A percentile compares a stretch with the other conserved stretches of the same genome.
Evolutionary conservation across 2,113 vertebrate species (phyloP).

Genomic region (Sialia sialis): DNA sequence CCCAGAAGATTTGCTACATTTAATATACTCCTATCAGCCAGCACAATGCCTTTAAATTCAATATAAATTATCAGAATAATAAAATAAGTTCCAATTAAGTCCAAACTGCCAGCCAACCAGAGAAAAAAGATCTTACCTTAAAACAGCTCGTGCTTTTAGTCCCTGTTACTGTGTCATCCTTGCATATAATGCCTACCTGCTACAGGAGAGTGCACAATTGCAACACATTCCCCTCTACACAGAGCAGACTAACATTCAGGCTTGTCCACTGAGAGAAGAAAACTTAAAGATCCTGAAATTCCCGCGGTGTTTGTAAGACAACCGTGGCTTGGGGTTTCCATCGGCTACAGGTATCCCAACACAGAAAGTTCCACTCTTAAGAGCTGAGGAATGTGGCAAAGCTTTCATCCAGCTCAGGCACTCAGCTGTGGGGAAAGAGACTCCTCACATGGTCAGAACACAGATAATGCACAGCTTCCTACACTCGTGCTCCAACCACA

Average conservation of each 20-base stretch:
- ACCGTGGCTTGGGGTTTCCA: background rate
- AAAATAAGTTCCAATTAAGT: background rate
- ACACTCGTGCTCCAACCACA: fast-evolving
- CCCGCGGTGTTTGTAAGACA: background rate
- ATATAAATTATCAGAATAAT: background rate
- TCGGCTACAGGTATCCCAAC: background rate
- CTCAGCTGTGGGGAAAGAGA: background rate
- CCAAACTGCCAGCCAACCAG: background rate
- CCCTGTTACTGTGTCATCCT: background rate
- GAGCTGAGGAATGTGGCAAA: background rate
- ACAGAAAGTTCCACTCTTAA: background rate
- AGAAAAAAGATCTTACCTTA: background rate
- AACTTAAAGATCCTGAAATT: background rate
- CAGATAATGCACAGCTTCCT: background rate
- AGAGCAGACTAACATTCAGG: background rate
- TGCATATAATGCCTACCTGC: background rate
- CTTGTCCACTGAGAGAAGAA: background rate
- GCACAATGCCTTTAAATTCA: background rate
- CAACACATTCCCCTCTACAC: background rate
- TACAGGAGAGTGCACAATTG: background rate
- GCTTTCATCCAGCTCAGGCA: background rate
- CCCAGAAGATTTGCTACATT: background rate
- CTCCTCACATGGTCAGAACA: background rate
- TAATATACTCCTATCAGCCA: background rate
- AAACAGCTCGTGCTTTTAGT: background rate